Percentiles rank a stretch among this genome's conserved stretches.
These are phyloP conservation scores for Papilio aristodemus DNA, from an alignment of 1,140 invertebrate genomes.

Conservation along the genomic window DNA sequence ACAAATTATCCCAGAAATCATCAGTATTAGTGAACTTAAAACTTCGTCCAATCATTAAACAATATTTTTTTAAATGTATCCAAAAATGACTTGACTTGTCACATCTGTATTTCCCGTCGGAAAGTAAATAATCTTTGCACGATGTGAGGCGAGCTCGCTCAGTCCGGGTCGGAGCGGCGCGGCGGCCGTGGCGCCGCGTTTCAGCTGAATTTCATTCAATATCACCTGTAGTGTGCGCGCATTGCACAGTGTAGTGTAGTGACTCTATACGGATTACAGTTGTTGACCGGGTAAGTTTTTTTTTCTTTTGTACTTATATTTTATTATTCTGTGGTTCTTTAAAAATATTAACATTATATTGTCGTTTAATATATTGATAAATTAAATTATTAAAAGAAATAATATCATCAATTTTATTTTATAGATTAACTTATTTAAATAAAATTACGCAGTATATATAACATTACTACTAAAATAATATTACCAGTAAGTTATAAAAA, in stretches of 20 bases:
- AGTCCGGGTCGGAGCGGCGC: constrained; percentile 25
- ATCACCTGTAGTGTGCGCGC: constrained; percentile 11
- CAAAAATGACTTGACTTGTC: neutral
- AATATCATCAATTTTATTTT: too few species aligned
- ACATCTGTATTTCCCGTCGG: constrained; percentile 10
- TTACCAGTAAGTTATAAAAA: too few species aligned
- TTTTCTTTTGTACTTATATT: neutral
- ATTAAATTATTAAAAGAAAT: too few species aligned
- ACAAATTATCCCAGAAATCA: too few species aligned
- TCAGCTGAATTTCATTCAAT: constrained; percentile 24
- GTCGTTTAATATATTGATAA: too few species aligned
- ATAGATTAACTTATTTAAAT: too few species aligned
- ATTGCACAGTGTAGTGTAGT: constrained; percentile 29
- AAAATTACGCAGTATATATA: too few species aligned
- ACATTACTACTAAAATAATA: too few species aligned
- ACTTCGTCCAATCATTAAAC: too few species aligned
- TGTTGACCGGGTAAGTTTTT: constrained; percentile 10
- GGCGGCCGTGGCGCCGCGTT: constrained; percentile 24
- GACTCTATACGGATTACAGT: constrained; percentile 18
- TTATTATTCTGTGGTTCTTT: too few species aligned
- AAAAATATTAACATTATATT: too few species aligned
- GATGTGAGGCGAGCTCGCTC: neutral
- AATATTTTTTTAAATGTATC: neutral
- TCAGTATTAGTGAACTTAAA: too few species aligned
- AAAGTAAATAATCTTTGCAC: constrained; percentile 9